Base-by-base conservation (phyloP, 2,797 vertebrate genomes). In the Glossophaga mutica region DNA sequence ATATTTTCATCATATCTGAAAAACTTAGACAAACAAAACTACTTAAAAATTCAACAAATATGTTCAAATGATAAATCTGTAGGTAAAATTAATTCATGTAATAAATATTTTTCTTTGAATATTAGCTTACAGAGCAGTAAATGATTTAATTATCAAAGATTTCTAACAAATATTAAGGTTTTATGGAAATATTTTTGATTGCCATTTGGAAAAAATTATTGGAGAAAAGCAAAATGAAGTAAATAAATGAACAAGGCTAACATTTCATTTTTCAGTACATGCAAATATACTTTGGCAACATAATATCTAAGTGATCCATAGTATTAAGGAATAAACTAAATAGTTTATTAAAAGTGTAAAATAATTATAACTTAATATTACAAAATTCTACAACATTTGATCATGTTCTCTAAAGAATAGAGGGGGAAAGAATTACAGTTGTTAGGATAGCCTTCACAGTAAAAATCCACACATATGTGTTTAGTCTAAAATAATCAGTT, bases 291-390 rank as follows among this genome's bases (percentile, higher is more conserved):
- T 71, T 77, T 73, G 32, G 39, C 32, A 74, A 16, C 1, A 34
- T 2, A 59, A 10, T 90, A 81, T 9, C 10, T 89, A 93, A 74
- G 9, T 32, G 65, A 62, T 87, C 14, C 9, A 71, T 86, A 71
- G 19, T 85, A 46, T 3, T 46, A 85, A 68, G 46, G 81, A 89
- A 90, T 37, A 79, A 3, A 32, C 26, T 91, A 88, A 93, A 71
- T 62, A 92, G 82, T 97, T 88, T 86, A 94, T 87, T 88, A 26
- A 83, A 85, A 59, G 46, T 59, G 46, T 83, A 79, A 91, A 95
- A 84, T 87, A 85, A 65, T 84, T 46, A 83, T 82, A 52, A 90
- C 16, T 37, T 21, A 37, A 65, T 77, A 79, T 70, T 82, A 62
- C n/a, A 68, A 39, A 46, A 62, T 19, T 79, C 2, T 24, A 65